Percentiles rank a stretch among this genome's conserved stretches.
These are phyloP conservation scores for Amphibalanus amphitrite DNA, from an alignment of 1,140 invertebrate species.

Conservation along the genomic window DNA sequence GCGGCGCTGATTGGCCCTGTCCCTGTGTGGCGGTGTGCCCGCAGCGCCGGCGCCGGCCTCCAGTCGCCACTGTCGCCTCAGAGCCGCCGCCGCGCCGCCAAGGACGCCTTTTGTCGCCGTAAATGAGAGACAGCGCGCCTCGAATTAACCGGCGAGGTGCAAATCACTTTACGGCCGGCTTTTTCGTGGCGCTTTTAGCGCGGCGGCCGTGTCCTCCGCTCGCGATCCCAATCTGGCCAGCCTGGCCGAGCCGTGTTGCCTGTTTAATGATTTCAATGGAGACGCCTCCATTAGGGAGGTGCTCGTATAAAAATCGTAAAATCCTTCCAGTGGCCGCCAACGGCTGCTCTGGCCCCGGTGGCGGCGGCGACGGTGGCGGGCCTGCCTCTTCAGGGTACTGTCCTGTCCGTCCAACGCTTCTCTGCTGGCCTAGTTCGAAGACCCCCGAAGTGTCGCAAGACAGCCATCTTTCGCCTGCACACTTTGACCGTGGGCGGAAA, in stretches of 20 bases:
- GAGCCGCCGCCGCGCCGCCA: not conserved
- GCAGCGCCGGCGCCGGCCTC: no score
- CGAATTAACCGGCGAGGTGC: not conserved
- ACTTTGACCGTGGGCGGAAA: no score
- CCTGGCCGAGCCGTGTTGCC: not conserved
- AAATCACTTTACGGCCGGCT: not conserved
- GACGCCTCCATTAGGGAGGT: not conserved
- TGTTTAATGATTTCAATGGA: not conserved
- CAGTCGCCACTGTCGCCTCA: not conserved
- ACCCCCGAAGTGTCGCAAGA: no score
- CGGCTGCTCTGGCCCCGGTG: no score
- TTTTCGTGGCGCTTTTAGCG: not conserved
- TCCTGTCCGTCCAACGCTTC: no score
- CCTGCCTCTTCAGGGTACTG: no score
- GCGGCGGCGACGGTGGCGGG: no score
- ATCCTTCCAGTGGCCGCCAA: not conserved
- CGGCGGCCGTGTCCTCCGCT: not conserved
- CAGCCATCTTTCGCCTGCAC: no score
- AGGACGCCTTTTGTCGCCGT: not conserved
- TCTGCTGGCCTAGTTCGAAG: no score
- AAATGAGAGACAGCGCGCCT: not conserved
- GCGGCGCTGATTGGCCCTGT: not conserved
- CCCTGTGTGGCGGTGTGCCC: no score
- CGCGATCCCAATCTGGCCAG: not conserved
- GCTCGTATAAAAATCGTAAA: conserved; percentile 1